phyloP scores from a whole-genome alignment of 1,140 invertebrate species.

The Berghia stephanieae region DNA sequence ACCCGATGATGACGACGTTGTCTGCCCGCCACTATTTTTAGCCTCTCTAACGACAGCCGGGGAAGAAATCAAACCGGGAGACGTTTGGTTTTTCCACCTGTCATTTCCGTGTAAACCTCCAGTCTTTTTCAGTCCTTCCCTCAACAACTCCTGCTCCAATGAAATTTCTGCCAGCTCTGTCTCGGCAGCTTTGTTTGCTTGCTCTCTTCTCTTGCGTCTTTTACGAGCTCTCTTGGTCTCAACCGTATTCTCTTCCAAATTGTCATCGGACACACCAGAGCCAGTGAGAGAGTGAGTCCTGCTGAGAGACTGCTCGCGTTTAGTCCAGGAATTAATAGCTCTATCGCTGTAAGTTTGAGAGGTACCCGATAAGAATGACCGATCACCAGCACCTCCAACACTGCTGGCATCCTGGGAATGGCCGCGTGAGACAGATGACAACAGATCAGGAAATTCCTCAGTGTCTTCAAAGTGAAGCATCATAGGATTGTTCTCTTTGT shows the following conservation, averaged over 20 bases:
- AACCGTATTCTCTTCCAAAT: constrained; percentile 26
- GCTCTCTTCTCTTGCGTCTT: constrained; percentile 52
- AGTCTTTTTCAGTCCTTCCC: constrained; percentile 30
- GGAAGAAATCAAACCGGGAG: constrained; percentile 32
- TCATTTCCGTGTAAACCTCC: background rate
- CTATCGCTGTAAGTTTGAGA: constrained; percentile 48
- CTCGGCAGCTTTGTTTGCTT: constrained; percentile 59
- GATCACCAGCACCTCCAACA: background rate
- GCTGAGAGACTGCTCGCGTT: background rate
- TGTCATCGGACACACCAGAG: constrained; percentile 30
- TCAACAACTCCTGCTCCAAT: constrained; percentile 60
- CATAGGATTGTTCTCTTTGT: constrained; percentile 35
- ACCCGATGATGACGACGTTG: constrained; percentile 26
- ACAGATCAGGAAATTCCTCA: constrained; percentile 56
- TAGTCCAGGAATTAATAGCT: background rate
- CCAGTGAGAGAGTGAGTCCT: constrained; percentile 34
- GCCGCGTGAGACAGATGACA: constrained; percentile 11
- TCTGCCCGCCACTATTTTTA: constrained; percentile 16
- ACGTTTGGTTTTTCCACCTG: background rate
- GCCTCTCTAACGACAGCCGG: constrained; percentile 31
- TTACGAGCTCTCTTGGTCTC: constrained; percentile 49
- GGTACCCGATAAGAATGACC: constrained; percentile 10
- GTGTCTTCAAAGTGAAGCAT: constrained; percentile 59
- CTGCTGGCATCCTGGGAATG: background rate
- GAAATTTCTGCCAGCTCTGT: constrained; percentile 61